Conservation (phyloP, 2,888 invertebrate genomes). For the Ecliptopera silaceata region DNA sequence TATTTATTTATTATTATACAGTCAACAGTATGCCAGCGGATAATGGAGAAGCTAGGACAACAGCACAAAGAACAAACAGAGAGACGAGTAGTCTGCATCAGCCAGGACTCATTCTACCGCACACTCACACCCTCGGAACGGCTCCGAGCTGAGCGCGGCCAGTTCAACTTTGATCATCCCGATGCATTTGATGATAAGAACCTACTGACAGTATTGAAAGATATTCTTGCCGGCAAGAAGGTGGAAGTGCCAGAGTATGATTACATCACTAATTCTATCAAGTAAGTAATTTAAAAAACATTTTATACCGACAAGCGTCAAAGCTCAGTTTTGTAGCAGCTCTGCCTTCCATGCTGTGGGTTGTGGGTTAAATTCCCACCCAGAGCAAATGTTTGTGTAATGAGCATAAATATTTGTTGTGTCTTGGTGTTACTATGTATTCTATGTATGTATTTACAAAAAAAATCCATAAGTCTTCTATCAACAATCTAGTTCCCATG, state of each 20-base stretch:
- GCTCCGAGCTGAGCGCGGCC: conserved; percentile 92
- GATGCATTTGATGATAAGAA: conserved; percentile 97
- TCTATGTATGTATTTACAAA: no score
- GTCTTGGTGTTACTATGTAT: no score
- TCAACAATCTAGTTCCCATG: no score
- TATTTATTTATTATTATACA: no score
- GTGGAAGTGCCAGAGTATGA: conserved; percentile 97
- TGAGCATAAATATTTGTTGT: no score
- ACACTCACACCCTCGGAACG: conserved; percentile 92
- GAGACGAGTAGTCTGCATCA: conserved; percentile 95
- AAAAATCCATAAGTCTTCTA: no score
- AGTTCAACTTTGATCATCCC: conserved; percentile 99
- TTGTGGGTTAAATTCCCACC: no score
- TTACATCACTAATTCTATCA: conserved; percentile 92
- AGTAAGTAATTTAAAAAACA: conserved; percentile 76
- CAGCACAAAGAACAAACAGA: conserved; percentile 94
- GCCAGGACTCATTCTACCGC: conserved; percentile 98
- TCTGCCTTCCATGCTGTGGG: no score
- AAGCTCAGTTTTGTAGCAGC: no score
- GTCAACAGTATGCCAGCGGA: conserved; percentile 99
- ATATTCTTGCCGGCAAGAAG: conserved; percentile 92
- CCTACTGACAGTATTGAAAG: conserved; percentile 90
- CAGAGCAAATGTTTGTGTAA: no score
- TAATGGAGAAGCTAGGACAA: conserved; percentile 98
- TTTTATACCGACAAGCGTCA: no score